Conservation (phyloP, 2,113 vertebrate species). For the Salvelinus alpinus region DNA sequence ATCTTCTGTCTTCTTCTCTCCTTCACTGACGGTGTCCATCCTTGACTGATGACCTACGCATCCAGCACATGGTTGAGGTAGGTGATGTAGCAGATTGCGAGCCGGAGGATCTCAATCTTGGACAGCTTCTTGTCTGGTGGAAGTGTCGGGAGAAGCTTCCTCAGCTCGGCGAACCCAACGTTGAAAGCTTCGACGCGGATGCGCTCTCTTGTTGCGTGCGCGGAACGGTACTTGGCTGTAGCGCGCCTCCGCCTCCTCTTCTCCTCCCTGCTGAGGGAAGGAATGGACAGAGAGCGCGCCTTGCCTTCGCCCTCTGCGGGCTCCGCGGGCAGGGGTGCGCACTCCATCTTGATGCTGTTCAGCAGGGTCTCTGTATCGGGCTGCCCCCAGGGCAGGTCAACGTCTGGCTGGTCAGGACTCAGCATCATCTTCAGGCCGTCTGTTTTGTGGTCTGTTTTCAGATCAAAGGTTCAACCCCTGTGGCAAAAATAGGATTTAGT, state of each 20-base stretch:
- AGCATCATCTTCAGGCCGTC: slow-evolving; percentile 77
- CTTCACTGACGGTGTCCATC: background rate
- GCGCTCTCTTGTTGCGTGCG: slow-evolving; percentile 68
- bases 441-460: slow-evolving; percentile 47
- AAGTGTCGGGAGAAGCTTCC: slow-evolving; percentile 77
- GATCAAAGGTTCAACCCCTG: background rate
- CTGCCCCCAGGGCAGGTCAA: slow-evolving; percentile 78
- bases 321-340: slow-evolving; percentile 62
- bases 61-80: slow-evolving; percentile 82
- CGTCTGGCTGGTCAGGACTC: slow-evolving; percentile 81
- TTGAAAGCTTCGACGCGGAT: slow-evolving; percentile 80
- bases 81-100: slow-evolving; percentile 82
- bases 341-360: slow-evolving; percentile 73
- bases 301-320: slow-evolving; percentile 55
- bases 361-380: slow-evolving; percentile 78
- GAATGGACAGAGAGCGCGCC: slow-evolving; percentile 63
- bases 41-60: slow-evolving; percentile 58
- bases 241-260: slow-evolving; percentile 77
- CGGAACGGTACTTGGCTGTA: slow-evolving; percentile 67
- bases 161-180: slow-evolving; percentile 76
- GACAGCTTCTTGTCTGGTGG: slow-evolving; percentile 81
- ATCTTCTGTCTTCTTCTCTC: background rate
- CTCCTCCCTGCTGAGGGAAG: slow-evolving; percentile 80
- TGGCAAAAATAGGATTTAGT: background rate
- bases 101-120: slow-evolving; percentile 80